Evolutionary conservation across 2,888 invertebrate genomes (phyloP), one percentile per base, ranked within the genome.

Genomic region (Folsomia manolachei): DNA sequence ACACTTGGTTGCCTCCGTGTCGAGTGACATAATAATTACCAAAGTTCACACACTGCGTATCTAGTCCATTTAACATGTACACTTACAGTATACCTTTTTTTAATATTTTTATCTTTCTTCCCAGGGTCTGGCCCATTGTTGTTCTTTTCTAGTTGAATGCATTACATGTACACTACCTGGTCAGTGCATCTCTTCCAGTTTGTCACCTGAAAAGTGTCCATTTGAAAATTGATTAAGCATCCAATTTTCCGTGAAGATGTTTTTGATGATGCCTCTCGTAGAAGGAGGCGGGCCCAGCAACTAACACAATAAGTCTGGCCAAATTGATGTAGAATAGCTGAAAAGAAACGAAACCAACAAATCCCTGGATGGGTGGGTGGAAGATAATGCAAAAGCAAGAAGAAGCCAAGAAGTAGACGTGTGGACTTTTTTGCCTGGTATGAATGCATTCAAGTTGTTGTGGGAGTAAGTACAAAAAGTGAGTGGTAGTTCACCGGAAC

Each of bases 401-500:
- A 9, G 39, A 14, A 39, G 39, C 4, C 39, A 14, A 39, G 7
- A 14, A 39, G 39, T 39, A 39, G 4, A 39, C 4, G 39, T 14
- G 39, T 39, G 39, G 39, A 39, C 39, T 39, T 39, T 39, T 39
- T 39, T 39, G 39, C 14, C 39, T 14, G n/a, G n/a, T n/a, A 39
- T 14, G 39, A 39, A 9, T 39, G 14, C 39, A 14, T 39, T 39
- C 39, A 9, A 14, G 39, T 39, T 39, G 39, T 39, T 39, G 39
- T 39, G 39, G 39, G 39, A 39, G 39, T 39, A 39, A 39, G 63
- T 62, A 23, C 24, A 23, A 39, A 24, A 26, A 24, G 25, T 53
- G 23, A 27, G 63, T 39, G 68, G 73, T 71, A 69, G 68, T 72
- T 76, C 71, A 75, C 79, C 77, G 77, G 78, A 78, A 78, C 77